Percentiles rank a stretch among this genome's conserved stretches.
These are phyloP conservation scores for Melanerpes aurifrons DNA, from an alignment of 2,113 vertebrate species.

Conservation along the genomic window DNA sequence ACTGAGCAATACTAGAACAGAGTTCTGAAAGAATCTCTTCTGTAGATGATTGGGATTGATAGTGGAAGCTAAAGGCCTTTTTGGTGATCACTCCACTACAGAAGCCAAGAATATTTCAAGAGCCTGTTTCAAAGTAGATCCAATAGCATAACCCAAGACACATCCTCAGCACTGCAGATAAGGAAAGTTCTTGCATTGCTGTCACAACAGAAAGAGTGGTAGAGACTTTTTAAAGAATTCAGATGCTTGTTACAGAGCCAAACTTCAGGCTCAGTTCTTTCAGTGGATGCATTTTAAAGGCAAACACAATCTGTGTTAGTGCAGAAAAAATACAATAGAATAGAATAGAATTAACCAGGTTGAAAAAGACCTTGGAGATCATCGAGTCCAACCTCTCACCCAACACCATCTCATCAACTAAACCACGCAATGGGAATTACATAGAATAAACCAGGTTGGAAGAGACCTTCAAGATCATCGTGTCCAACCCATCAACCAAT, in stretches of 20 bases:
- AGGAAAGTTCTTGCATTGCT: not conserved
- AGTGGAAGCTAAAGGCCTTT: conserved; percentile 53
- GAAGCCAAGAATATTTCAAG: conserved; percentile 56
- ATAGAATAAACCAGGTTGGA: too few species aligned
- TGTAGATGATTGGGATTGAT: conserved; percentile 35
- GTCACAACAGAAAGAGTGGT: not conserved
- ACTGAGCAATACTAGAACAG: conserved; percentile 25
- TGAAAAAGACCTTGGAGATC: too few species aligned
- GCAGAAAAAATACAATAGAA: not conserved
- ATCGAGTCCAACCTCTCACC: too few species aligned
- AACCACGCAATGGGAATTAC: too few species aligned
- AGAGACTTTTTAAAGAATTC: not conserved
- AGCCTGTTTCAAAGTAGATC: conserved; percentile 19
- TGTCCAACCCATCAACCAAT: too few species aligned
- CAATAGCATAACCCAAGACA: conserved; percentile 34
- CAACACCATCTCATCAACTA: too few species aligned
- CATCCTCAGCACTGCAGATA: not conserved
- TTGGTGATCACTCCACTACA: conserved; percentile 35
- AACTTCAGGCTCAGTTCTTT: not conserved
- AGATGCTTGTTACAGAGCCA: not conserved
- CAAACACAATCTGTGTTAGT: not conserved
- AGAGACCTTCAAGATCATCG: too few species aligned
- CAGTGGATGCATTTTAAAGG: not conserved
- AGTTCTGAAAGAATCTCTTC: conserved; percentile 38
- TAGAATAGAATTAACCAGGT: too few species aligned